phyloP scores from a whole-genome alignment of 2,113 vertebrate species.

The Notarius quadriscutis region DNA sequence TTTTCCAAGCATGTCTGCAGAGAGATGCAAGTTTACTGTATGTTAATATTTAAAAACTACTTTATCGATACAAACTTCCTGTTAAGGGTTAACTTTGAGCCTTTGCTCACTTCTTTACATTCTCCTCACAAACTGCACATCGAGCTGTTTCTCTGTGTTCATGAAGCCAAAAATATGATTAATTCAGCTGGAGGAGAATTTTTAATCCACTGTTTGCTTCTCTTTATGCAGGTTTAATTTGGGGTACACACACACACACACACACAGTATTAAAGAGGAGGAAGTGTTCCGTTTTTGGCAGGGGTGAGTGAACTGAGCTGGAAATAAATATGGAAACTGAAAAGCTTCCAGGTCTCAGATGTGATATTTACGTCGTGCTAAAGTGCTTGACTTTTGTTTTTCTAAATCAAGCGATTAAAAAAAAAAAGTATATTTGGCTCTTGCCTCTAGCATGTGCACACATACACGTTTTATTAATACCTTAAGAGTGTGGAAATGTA shows the following conservation, averaged over 20 bases:
- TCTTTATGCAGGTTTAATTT: conserved; percentile 13
- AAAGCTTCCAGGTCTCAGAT: neutral
- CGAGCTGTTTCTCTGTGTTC: neutral
- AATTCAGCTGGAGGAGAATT: conserved; percentile 10
- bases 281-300: neutral
- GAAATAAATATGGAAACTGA: neutral
- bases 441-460: neutral
- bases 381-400: conserved; percentile 1
- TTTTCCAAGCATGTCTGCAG: no score
- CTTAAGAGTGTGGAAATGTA: neutral
- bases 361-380: neutral
- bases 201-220: conserved; percentile 1
- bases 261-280: neutral
- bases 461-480: neutral
- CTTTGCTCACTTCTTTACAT: neutral
- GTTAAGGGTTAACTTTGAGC: neutral
- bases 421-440: neutral
- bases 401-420: neutral
- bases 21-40: no score
- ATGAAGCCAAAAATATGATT: neutral
- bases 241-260: neutral
- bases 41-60: no score
- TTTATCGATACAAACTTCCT: no score
- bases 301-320: neutral
- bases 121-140: neutral